Evolutionary conservation across 2,888 invertebrate genomes (phyloP).

Genomic region (Drosophila flavopinicola): DNA sequence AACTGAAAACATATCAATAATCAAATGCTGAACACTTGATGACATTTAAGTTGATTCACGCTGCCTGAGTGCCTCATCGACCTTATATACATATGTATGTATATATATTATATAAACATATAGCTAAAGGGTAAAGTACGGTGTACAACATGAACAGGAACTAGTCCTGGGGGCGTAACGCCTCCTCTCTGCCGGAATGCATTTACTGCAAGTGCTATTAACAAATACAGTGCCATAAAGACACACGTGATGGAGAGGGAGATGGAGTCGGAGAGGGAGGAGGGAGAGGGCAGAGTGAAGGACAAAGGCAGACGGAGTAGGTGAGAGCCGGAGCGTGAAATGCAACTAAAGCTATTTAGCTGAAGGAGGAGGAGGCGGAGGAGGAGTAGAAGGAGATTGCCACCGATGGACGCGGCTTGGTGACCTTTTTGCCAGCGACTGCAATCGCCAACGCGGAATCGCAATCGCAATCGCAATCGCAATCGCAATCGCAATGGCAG

Average conservation of each 20-base stretch:
- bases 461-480: background rate
- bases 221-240: conserved; percentile 58
- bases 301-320: background rate
- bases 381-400: background rate
- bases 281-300: background rate
- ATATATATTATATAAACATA: too few relatives aligned
- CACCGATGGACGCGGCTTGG: conserved; percentile 45
- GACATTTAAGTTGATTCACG: background rate
- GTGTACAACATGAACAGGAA: background rate
- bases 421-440: conserved; percentile 47
- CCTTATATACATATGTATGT: too few relatives aligned
- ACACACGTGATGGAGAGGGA: conserved; percentile 3
- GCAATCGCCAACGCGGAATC: conserved; percentile 6
- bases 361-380: too few relatives aligned
- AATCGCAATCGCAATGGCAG: conserved; percentile 3
- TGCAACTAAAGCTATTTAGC: background rate
- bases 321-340: conserved; percentile 1
- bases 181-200: conserved; percentile 36
- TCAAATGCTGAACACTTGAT: background rate
- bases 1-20: background rate
- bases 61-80: background rate
- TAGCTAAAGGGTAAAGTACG: background rate
- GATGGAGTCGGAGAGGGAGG: too few relatives aligned
- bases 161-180: background rate
- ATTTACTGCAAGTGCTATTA: conserved; percentile 65